Conservation (phyloP, 2,113 vertebrate genomes). For the Hippocampus mohnikei region DNA sequence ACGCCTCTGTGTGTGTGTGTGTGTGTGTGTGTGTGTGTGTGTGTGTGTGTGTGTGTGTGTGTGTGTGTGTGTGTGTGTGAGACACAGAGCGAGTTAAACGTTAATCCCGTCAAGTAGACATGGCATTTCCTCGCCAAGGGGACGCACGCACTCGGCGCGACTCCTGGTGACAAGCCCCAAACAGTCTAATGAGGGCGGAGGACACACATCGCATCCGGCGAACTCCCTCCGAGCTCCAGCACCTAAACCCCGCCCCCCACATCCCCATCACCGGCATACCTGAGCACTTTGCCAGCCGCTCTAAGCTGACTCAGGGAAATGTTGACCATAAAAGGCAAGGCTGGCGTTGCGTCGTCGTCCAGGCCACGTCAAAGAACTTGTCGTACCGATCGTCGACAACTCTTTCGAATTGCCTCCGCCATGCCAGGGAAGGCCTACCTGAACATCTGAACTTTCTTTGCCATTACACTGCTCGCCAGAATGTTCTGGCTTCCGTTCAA, state of each 20-base stretch:
- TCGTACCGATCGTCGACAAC: too few relatives aligned
- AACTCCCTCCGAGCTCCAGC: constrained; percentile 54
- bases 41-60: constrained; percentile 12
- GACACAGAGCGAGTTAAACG: constrained; percentile 57
- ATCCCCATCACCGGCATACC: constrained; percentile 58
- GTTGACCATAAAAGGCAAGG: constrained; percentile 53
- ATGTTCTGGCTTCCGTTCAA: too few relatives aligned
- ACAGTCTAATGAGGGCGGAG: constrained; percentile 72
- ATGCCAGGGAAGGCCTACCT: too few relatives aligned
- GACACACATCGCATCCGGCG: constrained; percentile 47
- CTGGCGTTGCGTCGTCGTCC: constrained; percentile 15
- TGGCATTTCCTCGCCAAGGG: constrained; percentile 40
- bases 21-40: constrained; percentile 20
- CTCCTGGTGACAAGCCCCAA: constrained; percentile 38
- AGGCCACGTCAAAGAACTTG: too few relatives aligned
- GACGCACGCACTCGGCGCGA: constrained; percentile 5
- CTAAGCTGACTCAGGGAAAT: not conserved
- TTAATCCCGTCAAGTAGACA: constrained; percentile 68
- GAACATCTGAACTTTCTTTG: too few relatives aligned
- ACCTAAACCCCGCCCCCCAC: constrained; percentile 43
- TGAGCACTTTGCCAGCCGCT: constrained; percentile 51
- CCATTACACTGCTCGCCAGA: too few relatives aligned
- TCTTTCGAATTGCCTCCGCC: too few relatives aligned
- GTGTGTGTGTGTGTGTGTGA: constrained; percentile 23
- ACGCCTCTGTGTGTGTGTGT: constrained; percentile 27